Evolutionary conservation across 2,113 vertebrate species (phyloP).

Genomic region (Brachyhypopomus gauderio): DNA sequence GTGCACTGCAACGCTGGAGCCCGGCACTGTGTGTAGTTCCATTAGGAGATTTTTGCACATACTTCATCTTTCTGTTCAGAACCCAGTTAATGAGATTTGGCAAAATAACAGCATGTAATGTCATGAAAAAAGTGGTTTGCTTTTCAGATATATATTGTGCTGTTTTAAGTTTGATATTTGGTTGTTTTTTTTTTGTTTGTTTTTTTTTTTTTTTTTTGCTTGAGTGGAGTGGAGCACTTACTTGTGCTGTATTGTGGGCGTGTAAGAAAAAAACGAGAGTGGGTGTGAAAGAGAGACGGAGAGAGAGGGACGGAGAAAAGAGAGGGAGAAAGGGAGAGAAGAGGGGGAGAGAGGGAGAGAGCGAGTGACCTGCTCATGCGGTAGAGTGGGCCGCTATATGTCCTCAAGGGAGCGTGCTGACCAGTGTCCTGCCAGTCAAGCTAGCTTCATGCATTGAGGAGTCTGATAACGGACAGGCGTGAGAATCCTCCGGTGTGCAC

Average conservation of each 20-base stretch:
- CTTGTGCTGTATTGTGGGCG: too few species aligned
- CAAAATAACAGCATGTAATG: background rate
- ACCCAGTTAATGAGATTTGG: background rate
- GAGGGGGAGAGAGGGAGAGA: background rate
- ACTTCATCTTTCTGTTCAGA: conserved; percentile 20
- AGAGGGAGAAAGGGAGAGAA: too few species aligned
- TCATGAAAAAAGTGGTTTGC: background rate
- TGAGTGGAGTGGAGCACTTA: too few species aligned
- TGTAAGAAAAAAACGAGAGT: too few species aligned
- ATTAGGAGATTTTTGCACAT: background rate
- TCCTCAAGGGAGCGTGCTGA: background rate
- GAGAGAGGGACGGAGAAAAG: background rate
- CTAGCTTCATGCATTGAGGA: background rate
- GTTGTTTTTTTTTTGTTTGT: too few species aligned
- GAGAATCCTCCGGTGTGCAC: conserved; percentile 3
- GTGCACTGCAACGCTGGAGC: background rate
- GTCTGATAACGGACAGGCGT: conserved; percentile 21
- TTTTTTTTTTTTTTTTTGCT: too few species aligned
- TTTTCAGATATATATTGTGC: too few species aligned
- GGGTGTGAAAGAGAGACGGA: background rate
- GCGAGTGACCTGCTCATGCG: background rate
- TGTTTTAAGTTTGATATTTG: too few species aligned
- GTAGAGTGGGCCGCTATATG: background rate
- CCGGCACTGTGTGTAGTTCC: background rate
- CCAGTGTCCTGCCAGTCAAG: conserved; percentile 9